Evolutionary conservation across 2,113 vertebrate genomes (phyloP), one percentile per base, ranked within the genome.

Genomic region (Cyanistes caeruleus): DNA sequence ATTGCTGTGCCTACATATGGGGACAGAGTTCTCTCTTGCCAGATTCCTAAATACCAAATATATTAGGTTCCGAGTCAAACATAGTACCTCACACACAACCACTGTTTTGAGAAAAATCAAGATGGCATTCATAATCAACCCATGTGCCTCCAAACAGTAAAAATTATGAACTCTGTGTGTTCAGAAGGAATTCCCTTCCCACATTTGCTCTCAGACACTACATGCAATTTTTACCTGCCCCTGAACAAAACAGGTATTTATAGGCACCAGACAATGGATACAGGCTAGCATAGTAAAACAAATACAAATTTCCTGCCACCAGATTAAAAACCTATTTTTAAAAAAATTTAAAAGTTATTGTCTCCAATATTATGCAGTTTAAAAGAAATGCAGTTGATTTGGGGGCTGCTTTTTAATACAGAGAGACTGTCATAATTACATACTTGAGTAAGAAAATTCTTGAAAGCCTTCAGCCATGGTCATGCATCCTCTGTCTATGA

Each of bases 21-120:
- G 94, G 94, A 90, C 80, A 70, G 19, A 74, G 76, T 59, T 89
- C 75, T 86, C 83, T 77, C 68, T 51, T 93, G 95, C 92, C 94
- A 92, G 88, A 65, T 74, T 93, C 83, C 89, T 93, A 93, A 96
- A 94, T 94, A 92, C 72, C 88, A 95, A 93, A 74, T 74, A 81
- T 19, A 88, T 95, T 80, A 85, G 64, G 65, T 92, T 80, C 76
- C 8, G 9, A 94, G 74, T 89, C 76, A 91, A 93, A 92, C 37
- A 44, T 0, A 70, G 63, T 20, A 35, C 58, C 87, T 93, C 82
- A 84, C 60, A 94, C n/a, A 77, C 16, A 69, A 79, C 64, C 65
- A 78, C 69, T 59, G 44, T 31, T 78, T 48, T 44, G 68, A 87
- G 74, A 84, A 79, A 37, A 48, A 60, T 41, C 80, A 44, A 44